These are phyloP conservation scores for Piprites chloris DNA, from an alignment of 2,113 vertebrate species.

Conservation along the genomic window DNA sequence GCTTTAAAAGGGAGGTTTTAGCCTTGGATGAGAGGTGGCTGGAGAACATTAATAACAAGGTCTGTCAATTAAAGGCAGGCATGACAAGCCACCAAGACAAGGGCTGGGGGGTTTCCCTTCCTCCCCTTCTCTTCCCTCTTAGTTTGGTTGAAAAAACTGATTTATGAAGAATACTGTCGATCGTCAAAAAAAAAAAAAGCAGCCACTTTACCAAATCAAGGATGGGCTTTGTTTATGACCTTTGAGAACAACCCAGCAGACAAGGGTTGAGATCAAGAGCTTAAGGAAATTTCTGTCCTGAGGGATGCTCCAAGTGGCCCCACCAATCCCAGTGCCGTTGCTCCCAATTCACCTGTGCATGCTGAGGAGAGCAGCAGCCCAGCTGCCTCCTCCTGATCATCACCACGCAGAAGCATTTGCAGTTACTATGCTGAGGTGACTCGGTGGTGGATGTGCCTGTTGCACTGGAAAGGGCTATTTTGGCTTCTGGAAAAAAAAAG, in stretches of 20 bases:
- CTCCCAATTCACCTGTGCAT: not conserved
- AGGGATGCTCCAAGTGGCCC: not conserved
- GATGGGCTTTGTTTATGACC: not conserved
- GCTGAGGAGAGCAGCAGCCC: not conserved
- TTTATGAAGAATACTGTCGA: slow-evolving; percentile 6
- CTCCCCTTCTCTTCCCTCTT: not conserved
- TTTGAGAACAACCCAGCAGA: not conserved
- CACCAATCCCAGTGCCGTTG: not conserved
- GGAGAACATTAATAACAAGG: slow-evolving; percentile 67
- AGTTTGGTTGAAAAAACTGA: not conserved
- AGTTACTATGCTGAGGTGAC: not conserved
- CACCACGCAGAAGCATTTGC: not conserved
- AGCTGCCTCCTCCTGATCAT: not conserved
- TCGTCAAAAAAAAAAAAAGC: not conserved
- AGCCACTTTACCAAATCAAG: not conserved
- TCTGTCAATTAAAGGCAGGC: slow-evolving; percentile 66
- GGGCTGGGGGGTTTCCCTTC: not conserved
- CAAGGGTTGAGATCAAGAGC: not conserved
- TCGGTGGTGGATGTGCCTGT: not conserved
- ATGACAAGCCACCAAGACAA: slow-evolving; percentile 39
- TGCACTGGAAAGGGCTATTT: not conserved
- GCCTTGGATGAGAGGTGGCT: slow-evolving; percentile 55
- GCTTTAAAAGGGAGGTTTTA: slow-evolving; percentile 62
- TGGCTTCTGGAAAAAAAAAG: not conserved
- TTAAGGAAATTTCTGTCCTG: not conserved